A percentile compares a stretch with the other conserved stretches of the same genome.
phyloP scores from a whole-genome alignment of 2,797 vertebrate genomes.

The Sebastes diploproa region DNA sequence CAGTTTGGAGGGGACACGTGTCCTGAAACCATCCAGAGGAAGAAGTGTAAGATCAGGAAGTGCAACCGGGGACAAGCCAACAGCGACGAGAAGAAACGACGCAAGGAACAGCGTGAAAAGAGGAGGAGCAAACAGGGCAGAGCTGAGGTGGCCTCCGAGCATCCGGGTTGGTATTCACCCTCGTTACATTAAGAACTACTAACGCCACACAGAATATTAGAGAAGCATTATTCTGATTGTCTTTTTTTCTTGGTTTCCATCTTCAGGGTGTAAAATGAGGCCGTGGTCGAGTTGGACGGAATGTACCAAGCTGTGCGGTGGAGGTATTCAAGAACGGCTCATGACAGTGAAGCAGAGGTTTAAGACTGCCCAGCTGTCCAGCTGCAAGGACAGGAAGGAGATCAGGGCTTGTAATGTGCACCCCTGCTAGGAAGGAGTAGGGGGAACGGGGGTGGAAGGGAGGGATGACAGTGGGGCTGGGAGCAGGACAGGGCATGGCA shows the following conservation, averaged over 20 bases:
- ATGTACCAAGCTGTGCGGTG: constrained; percentile 92
- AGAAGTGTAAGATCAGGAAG: constrained; percentile 93
- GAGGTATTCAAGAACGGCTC: constrained; percentile 95
- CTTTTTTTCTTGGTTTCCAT: neutral
- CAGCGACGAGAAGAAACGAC: constrained; percentile 88
- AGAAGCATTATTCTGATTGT: neutral
- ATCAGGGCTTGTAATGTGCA: constrained; percentile 97
- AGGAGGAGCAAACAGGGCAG: constrained; percentile 87
- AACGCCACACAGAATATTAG: neutral
- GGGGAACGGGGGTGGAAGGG: constrained; percentile 4
- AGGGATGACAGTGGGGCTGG: constrained; percentile 29
- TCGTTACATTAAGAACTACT: neutral
- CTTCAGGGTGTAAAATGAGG: constrained; percentile 93
- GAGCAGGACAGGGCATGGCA: constrained; percentile 40
- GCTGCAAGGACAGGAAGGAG: constrained; percentile 99
- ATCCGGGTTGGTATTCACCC: constrained; percentile 82
- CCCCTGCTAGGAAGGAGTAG: constrained; percentile 86
- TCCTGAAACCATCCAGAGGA: constrained; percentile 92
- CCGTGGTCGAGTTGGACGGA: constrained; percentile 97
- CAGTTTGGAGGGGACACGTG: constrained; percentile 94
- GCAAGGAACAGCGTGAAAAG: constrained; percentile 93
- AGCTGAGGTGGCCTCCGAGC: constrained; percentile 84
- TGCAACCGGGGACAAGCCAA: constrained; percentile 87
- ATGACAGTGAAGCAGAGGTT: constrained; percentile 97
- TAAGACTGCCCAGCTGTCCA: constrained; percentile 91